Conservation (phyloP, 2,888 invertebrate genomes). For the Gortyna flavago region DNA sequence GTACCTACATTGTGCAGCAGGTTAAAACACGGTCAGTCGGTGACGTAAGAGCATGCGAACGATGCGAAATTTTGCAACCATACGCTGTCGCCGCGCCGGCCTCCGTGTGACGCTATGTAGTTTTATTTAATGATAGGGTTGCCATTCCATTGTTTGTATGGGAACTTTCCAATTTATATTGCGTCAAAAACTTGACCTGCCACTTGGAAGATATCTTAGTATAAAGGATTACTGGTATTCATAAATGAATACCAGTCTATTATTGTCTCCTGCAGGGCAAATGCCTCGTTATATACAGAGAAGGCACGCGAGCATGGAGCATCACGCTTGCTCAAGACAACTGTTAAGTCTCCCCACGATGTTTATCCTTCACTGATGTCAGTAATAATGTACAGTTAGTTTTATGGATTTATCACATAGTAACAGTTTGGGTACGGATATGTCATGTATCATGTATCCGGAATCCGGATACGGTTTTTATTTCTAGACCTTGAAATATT, state of each 20-base stretch:
- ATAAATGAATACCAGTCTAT: not conserved
- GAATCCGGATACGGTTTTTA: slow-evolving; percentile 9
- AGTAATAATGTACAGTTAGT: not conserved
- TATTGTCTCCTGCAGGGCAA: too few relatives aligned
- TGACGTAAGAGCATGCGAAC: slow-evolving; percentile 54
- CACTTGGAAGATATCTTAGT: not conserved
- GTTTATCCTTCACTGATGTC: not conserved
- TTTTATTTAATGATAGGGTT: slow-evolving; percentile 41
- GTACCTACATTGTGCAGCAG: slow-evolving; percentile 51
- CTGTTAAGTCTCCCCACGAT: not conserved
- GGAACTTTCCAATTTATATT: not conserved
- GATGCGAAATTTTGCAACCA: slow-evolving; percentile 61
- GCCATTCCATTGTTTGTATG: slow-evolving; percentile 5
- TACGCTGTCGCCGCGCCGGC: slow-evolving; percentile 30
- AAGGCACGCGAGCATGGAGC: not conserved
- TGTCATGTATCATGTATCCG: too few relatives aligned
- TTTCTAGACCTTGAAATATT: slow-evolving; percentile 22
- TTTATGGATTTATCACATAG: not conserved
- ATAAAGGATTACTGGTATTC: not conserved
- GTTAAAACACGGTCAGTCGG: slow-evolving; percentile 42
- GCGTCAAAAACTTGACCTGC: not conserved
- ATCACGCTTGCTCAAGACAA: not conserved
- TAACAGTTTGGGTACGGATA: not conserved
- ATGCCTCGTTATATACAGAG: not conserved
- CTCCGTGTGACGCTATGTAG: slow-evolving; percentile 16